Percentiles rank a stretch among this genome's conserved stretches.
Conservation (phyloP, 1,140 invertebrate genomes). For the Pogonognathellus flavescens region DNA sequence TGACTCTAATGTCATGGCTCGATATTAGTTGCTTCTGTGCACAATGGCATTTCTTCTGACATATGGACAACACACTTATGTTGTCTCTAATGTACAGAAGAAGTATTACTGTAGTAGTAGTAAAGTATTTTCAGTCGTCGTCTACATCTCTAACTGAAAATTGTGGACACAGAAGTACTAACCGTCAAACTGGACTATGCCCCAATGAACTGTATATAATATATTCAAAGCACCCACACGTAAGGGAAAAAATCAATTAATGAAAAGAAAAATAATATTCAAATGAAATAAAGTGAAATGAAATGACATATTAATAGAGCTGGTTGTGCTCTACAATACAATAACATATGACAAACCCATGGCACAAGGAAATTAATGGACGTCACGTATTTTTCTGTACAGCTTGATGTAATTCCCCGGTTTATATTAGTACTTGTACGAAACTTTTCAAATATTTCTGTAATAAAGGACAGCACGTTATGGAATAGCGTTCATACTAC, state of each 20-base stretch:
- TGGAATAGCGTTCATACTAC: too few relatives aligned
- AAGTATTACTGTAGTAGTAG: background rate
- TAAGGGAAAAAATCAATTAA: background rate
- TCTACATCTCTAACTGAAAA: background rate
- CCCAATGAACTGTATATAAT: background rate
- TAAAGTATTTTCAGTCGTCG: background rate
- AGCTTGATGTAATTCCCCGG: too few relatives aligned
- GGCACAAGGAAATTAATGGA: too few relatives aligned
- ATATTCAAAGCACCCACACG: background rate
- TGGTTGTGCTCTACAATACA: background rate
- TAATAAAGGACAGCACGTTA: too few relatives aligned
- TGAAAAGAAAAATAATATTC: conserved; percentile 12
- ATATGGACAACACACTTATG: conserved; percentile 5
- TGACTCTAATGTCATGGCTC: conserved; percentile 11
- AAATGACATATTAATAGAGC: conserved; percentile 5
- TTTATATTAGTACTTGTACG: too few relatives aligned
- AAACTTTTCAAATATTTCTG: too few relatives aligned
- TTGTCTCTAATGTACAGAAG: too few relatives aligned
- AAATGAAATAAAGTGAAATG: conserved; percentile 24
- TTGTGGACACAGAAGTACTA: background rate
- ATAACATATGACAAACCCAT: too few relatives aligned
- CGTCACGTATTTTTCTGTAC: too few relatives aligned
- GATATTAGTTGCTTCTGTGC: conserved; percentile 26
- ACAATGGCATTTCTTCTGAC: background rate
- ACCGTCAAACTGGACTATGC: too few relatives aligned